Percentiles rank a stretch among this genome's conserved stretches.
phyloP scores from a whole-genome alignment of 2,797 vertebrate genomes.

The Loris lydekkerianus region DNA sequence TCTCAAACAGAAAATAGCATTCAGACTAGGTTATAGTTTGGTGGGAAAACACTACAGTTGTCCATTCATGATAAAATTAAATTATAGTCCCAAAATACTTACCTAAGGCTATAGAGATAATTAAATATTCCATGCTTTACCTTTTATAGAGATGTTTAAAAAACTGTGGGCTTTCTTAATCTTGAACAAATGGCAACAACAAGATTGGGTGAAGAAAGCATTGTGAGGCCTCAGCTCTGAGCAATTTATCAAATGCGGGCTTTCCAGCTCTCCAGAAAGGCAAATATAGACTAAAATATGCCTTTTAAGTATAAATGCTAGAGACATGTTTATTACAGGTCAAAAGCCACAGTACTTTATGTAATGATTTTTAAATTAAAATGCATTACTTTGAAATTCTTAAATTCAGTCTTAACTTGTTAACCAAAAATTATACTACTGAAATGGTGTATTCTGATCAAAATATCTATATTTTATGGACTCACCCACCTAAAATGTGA shows the following conservation, averaged over 20 bases:
- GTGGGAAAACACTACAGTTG: not conserved
- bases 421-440: conserved; percentile 40
- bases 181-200: not conserved
- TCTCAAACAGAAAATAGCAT: not conserved
- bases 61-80: not conserved
- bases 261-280: not conserved
- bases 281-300: not conserved
- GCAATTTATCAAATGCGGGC: not conserved
- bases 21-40: not conserved
- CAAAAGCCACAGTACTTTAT: not conserved
- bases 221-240: accelerated
- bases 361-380: conserved; percentile 50
- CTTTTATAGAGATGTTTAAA: conserved; percentile 1
- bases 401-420: conserved; percentile 39
- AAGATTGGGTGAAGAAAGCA: not conserved
- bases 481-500: conserved; percentile 49
- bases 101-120: not conserved
- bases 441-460: conserved; percentile 60
- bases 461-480: conserved; percentile 53
- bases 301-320: conserved; percentile 16
- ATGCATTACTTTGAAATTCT: conserved; percentile 32
- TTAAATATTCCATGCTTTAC: not conserved
- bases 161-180: not conserved
- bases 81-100: not conserved
- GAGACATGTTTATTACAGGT: not conserved